Conservation (phyloP, 2,888 invertebrate genomes). For the Acrobasis suavella region DNA sequence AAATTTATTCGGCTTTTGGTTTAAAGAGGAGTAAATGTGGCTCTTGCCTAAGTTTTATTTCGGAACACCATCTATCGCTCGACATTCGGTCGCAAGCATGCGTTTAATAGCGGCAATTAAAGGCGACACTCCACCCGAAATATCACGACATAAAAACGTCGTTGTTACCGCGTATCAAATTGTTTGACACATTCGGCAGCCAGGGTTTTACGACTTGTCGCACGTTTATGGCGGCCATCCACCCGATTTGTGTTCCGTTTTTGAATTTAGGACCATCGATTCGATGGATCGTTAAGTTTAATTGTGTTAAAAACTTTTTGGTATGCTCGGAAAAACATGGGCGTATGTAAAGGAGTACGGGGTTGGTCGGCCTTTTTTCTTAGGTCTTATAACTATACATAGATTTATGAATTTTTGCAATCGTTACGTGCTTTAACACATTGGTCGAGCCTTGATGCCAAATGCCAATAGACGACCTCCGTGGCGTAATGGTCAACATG, state of each 20-base stretch:
- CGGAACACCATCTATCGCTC: constrained; percentile 62
- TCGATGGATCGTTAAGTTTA: constrained; percentile 20
- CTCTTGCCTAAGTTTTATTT: constrained; percentile 36
- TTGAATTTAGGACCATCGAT: constrained; percentile 18
- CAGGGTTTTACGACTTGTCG: constrained; percentile 66
- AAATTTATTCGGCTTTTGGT: too few relatives aligned
- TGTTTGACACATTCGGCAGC: constrained; percentile 71
- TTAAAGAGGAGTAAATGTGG: constrained; percentile 41
- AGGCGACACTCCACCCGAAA: constrained; percentile 67
- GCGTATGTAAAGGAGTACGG: too few relatives aligned
- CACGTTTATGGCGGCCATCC: constrained; percentile 62
- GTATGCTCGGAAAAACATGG: constrained; percentile 3
- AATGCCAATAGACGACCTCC: too few relatives aligned
- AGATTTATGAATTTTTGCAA: too few relatives aligned
- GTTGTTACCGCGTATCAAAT: constrained; percentile 73
- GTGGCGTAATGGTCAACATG: too few relatives aligned
- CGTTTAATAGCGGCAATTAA: constrained; percentile 77
- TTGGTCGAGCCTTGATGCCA: too few relatives aligned
- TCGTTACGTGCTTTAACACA: too few relatives aligned
- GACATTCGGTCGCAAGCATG: constrained; percentile 68
- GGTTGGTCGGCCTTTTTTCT: too few relatives aligned
- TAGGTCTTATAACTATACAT: too few relatives aligned
- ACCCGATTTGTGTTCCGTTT: constrained; percentile 40
- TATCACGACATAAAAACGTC: constrained; percentile 76
- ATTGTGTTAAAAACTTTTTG: constrained; percentile 22